These are phyloP conservation scores for Dromaius novaehollandiae DNA, from an alignment of 2,113 vertebrate species.

Conservation along the genomic window DNA sequence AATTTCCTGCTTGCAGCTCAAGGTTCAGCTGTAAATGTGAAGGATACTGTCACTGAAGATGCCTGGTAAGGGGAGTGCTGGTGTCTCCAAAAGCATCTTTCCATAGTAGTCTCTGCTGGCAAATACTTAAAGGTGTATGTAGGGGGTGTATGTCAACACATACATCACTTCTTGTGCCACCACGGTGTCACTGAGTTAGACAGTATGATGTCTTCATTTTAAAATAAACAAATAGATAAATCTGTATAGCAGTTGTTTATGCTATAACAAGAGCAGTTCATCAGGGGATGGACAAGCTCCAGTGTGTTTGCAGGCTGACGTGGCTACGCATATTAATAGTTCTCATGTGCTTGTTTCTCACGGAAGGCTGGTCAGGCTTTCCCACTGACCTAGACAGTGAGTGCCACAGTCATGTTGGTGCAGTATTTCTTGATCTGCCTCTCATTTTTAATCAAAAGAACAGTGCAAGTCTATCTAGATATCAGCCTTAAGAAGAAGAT, in stretches of 20 bases:
- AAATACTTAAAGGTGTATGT: not conserved
- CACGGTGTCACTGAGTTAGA: not conserved
- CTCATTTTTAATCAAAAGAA: not conserved
- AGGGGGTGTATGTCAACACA: not conserved
- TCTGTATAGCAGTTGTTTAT: no score
- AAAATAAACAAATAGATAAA: no score
- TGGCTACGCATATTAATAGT: not conserved
- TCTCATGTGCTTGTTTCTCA: not conserved
- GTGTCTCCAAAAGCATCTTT: not conserved
- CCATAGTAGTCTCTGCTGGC: not conserved
- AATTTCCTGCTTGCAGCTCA: not conserved
- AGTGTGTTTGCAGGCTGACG: not conserved
- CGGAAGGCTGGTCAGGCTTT: not conserved
- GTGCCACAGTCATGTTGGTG: fast-evolving
- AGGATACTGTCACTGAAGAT: not conserved
- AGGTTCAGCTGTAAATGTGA: not conserved
- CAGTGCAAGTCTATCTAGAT: not conserved
- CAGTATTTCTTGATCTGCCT: not conserved
- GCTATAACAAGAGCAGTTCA: no score
- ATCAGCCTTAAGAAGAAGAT: not conserved
- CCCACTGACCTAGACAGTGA: not conserved
- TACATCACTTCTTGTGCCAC: not conserved
- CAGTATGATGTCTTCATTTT: not conserved
- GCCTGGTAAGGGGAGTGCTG: not conserved
- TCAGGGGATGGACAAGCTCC: no score